Base-by-base conservation (phyloP, 2,888 invertebrate genomes). In the Phyllotreta striolata region DNA sequence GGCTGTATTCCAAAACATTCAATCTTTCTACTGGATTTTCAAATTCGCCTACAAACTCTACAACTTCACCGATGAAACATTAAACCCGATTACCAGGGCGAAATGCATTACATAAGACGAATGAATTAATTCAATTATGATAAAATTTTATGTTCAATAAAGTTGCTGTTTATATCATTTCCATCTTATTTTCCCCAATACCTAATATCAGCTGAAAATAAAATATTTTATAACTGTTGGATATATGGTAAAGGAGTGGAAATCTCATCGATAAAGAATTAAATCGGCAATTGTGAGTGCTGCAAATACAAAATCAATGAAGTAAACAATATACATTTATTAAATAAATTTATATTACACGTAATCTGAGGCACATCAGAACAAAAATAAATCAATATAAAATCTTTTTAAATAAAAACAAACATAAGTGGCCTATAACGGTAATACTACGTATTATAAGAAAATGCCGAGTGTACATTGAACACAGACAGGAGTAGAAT, bases 281-380 rank as follows among this genome's bases (percentile, higher is more conserved):
- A 51, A 34, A 14, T 51, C 6, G 35, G 51, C 14, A 14, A 12
- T 14, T 24, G 35, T 35, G 35, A 56, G 35, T 12, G 6, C 12
- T 40, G 8, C 13, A 7, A 39, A 9, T 6, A 56, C 38, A 34
- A 13, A 43, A 39, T 14, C 34, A 46, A 38, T 10, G 6, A 43
- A 51, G 55, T 8, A 44, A 66, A 55, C 58, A 51, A 41, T 35
- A 59, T 62, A 57, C 57, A 57, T 68, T 70, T 72, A 73, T 67
- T 64, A 73, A 74, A 73, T 71, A 72, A 73, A 70, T 73, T 73
- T 73, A 73, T 72, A 72, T 73, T 71, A 71, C 68, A 72, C 68
- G 71, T 73, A n/a, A 70, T 73, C 69, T 70, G 71, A 74, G 72
- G 74, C 74, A 74, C 76, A 72, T 72, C 62, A 74, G 70, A 74